These are phyloP conservation scores for Semnornis frantzii DNA, from an alignment of 2,113 vertebrate genomes.

Conservation along the genomic window DNA sequence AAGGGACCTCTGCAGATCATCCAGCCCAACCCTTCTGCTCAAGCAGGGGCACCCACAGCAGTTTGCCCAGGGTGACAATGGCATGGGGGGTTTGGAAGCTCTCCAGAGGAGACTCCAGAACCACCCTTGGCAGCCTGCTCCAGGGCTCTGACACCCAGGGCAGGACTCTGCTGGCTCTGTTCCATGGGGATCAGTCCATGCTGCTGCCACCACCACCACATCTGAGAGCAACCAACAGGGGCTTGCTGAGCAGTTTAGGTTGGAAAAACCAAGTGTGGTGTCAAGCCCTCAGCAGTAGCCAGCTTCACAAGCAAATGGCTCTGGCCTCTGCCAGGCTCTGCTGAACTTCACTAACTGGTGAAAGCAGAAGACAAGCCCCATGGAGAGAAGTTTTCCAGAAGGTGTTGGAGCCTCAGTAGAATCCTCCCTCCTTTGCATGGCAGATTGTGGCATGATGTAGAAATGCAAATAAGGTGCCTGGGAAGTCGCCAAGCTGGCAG, in stretches of 20 bases:
- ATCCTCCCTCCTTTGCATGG: neutral
- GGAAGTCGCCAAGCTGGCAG: neutral
- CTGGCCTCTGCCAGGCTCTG: neutral
- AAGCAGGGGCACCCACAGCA: too few species aligned
- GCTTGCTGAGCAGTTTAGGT: neutral
- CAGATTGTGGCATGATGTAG: neutral
- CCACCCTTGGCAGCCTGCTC: neutral
- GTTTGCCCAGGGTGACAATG: too few species aligned
- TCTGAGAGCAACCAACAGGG: neutral
- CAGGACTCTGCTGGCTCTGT: neutral
- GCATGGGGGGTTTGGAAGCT: too few species aligned
- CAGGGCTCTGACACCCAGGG: neutral
- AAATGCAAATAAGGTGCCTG: neutral
- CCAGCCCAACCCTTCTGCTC: too few species aligned
- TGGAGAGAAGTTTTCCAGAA: neutral
- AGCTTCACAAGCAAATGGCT: neutral
- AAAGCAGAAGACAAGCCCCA: neutral
- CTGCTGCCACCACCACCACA: accelerated
- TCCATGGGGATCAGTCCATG: accelerated
- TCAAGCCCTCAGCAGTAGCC: neutral
- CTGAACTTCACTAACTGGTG: neutral
- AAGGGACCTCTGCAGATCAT: neutral
- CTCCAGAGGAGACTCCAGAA: too few species aligned
- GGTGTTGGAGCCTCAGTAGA: neutral
- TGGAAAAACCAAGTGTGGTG: neutral